Percentiles rank a stretch among this genome's conserved stretches.
These are phyloP conservation scores for Pao palembangensis DNA, from an alignment of 2,113 vertebrate species.

Conservation along the genomic window DNA sequence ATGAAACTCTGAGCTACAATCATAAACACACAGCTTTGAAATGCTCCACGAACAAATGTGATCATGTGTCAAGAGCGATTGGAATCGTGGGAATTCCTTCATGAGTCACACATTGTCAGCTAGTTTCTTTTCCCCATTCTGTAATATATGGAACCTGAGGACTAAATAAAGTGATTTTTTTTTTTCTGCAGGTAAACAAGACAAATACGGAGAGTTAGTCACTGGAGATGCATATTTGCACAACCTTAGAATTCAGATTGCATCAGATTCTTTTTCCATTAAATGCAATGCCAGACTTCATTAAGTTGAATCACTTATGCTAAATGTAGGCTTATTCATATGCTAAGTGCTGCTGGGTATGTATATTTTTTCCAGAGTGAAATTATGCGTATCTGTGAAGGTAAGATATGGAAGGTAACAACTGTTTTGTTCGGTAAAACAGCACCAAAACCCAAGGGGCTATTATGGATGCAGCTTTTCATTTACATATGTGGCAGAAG, in stretches of 20 bases:
- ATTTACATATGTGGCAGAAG: conserved; percentile 45
- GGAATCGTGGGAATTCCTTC: neutral
- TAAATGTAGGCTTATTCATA: conserved; percentile 58
- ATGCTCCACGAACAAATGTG: neutral
- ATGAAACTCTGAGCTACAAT: conserved; percentile 18
- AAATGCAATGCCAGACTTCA: conserved; percentile 57
- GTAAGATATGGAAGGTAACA: conserved; percentile 57
- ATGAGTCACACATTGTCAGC: neutral
- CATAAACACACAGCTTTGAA: neutral
- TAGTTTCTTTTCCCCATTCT: neutral
- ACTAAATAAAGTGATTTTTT: conserved; percentile 21
- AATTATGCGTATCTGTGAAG: conserved; percentile 48
- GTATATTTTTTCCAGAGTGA: conserved; percentile 33
- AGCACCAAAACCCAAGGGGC: conserved; percentile 18
- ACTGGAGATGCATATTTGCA: conserved; percentile 36
- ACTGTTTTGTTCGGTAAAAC: conserved; percentile 27
- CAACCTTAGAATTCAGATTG: conserved; percentile 60
- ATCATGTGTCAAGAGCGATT: conserved; percentile 4
- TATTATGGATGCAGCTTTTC: conserved; percentile 50
- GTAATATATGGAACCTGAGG: neutral
- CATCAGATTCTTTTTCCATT: conserved; percentile 59
- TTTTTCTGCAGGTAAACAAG: conserved; percentile 33
- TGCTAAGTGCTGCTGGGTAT: conserved; percentile 51
- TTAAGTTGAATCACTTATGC: conserved; percentile 60
- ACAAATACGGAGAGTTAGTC: conserved; percentile 43